phyloP scores from a whole-genome alignment of 2,113 vertebrate species.

The Zootoca vivipara region DNA sequence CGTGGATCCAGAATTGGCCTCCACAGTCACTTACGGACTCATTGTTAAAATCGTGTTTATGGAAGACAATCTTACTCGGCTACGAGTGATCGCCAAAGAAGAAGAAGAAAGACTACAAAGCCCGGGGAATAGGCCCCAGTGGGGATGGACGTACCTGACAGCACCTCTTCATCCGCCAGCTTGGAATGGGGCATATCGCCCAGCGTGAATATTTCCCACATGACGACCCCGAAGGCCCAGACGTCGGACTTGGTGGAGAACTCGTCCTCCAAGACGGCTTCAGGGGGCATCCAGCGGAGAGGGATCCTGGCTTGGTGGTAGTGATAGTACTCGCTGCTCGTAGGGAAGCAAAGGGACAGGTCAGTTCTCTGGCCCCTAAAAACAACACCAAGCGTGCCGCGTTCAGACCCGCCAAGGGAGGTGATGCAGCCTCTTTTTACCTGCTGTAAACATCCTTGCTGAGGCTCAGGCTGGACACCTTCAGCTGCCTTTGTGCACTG shows the following conservation, averaged over 20 bases:
- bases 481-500: slow-evolving; percentile 90
- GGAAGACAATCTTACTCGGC: too few relatives aligned
- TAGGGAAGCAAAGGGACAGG: background rate
- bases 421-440: slow-evolving; percentile 64
- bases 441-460: slow-evolving; percentile 98
- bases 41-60: too few relatives aligned
- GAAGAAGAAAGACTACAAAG: too few relatives aligned
- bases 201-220: slow-evolving; percentile 96
- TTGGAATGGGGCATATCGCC: slow-evolving; percentile 90
- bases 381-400: accelerated
- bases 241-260: slow-evolving; percentile 96
- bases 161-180: slow-evolving; percentile 88
- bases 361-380: background rate
- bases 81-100: too few relatives aligned
- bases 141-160: slow-evolving; percentile 81
- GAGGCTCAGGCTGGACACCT: slow-evolving; percentile 91
- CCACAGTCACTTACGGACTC: too few relatives aligned
- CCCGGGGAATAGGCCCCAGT: background rate
- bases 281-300: slow-evolving; percentile 93
- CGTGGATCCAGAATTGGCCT: too few relatives aligned
- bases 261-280: slow-evolving; percentile 92
- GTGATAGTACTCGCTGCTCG: slow-evolving; percentile 92
- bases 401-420: accelerated
- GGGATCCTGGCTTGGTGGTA: slow-evolving; percentile 96
- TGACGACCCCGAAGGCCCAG: slow-evolving; percentile 95